Percentiles rank a stretch among this genome's conserved stretches.
Evolutionary conservation across 2,113 vertebrate genomes (phyloP).

Genomic region (Anguilla japonica): DNA sequence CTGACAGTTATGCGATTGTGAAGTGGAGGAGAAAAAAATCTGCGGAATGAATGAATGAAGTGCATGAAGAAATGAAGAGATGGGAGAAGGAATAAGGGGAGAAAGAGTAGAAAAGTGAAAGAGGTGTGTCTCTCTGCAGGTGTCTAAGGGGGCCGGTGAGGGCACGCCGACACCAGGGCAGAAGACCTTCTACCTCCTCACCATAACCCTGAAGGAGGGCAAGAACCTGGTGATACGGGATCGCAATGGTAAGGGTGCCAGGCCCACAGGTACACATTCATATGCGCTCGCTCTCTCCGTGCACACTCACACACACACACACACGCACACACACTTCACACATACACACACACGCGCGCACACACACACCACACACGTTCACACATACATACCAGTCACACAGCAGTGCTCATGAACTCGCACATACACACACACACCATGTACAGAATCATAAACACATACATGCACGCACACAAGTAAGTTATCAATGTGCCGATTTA

Average conservation of each 20-base stretch:
- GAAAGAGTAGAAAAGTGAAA: background rate
- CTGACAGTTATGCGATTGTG: too few relatives aligned
- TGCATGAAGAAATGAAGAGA: background rate
- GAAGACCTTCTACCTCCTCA: slow-evolving; percentile 80
- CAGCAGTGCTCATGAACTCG: background rate
- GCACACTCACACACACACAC: background rate
- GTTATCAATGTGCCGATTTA: too few relatives aligned
- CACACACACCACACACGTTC: too few relatives aligned
- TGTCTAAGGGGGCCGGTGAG: background rate
- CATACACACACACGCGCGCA: background rate
- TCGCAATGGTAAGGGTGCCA: slow-evolving; percentile 79
- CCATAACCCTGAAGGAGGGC: slow-evolving; percentile 85
- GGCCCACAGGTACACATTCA: background rate
- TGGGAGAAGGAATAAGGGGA: background rate
- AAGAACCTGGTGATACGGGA: slow-evolving; percentile 84
- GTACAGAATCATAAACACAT: too few relatives aligned
- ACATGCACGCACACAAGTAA: too few relatives aligned
- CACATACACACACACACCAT: too few relatives aligned
- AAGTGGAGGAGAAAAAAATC: background rate
- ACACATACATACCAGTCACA: too few relatives aligned
- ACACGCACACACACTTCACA: background rate
- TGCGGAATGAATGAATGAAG: background rate
- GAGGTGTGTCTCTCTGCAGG: background rate
- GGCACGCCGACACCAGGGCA: slow-evolving; percentile 30
- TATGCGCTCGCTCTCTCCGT: slow-evolving; percentile 9